Base-by-base conservation (phyloP, 2,888 invertebrate genomes). In the Ariolimax columbianus region DNA sequence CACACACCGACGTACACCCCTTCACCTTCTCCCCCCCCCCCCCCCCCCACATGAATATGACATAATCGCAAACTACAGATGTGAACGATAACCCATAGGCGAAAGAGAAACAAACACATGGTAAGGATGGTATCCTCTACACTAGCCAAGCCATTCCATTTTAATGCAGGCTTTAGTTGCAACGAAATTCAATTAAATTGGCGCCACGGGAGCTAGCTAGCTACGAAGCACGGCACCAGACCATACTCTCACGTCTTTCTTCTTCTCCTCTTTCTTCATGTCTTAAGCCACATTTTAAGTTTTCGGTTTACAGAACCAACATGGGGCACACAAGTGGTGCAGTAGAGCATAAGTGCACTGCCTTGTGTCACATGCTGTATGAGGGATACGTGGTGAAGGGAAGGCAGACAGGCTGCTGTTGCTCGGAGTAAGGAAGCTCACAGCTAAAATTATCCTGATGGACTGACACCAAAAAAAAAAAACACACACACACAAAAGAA, bases 131-230 rank as follows among this genome's bases (percentile, higher is more conserved):
- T 33, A 33, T 33, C n/a, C n/a, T 66, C 66, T 33, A 66, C 14
- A 14, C 66, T 66, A 11, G 66, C 66, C 66, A 33, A 66, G 33
- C 4, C 14, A n/a, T 63, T 63, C 59, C 26, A 63, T 63, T 63
- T 63, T 63, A 63, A 66, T 66, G 66, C 33, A 66, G 66, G 66
- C 66, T 33, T 2, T 33, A 19, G 47, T n/a, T 23, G 63, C 66
- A 66, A 66, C 66, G 33, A 33, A 36, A 66, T 66, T 66, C 66
- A 66, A 66, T 66, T 66, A 66, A 66, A 66, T 11, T 23, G 66
- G 66, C 66, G 33, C 66, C 66, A 66, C 33, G 3, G 66, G 33
- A 66, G 33, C 30, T 33, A 66, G 3, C 33, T 11, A 66, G 33
- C 30, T 33, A 66, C 14, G 11, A 9, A 11, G 33, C 9, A 1